phyloP scores from a whole-genome alignment of 2,888 invertebrate species.

The Eilema sororculum region DNA sequence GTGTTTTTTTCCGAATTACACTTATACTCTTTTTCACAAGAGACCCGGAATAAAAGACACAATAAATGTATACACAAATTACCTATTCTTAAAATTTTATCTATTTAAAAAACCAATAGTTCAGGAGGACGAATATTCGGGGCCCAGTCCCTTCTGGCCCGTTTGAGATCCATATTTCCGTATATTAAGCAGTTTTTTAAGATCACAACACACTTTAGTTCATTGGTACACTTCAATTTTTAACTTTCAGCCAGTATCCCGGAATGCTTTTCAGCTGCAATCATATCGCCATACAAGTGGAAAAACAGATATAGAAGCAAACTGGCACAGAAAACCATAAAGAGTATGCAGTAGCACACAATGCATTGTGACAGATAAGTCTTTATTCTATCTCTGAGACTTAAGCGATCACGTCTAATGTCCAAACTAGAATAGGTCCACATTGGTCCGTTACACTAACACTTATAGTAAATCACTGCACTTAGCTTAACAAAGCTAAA shows the following conservation, averaged over 20 bases:
- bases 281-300: slow-evolving; percentile 76
- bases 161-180: too few relatives aligned
- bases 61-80: too few relatives aligned
- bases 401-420: slow-evolving; percentile 66
- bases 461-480: slow-evolving; percentile 41
- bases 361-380: slow-evolving; percentile 81
- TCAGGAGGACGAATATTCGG: too few relatives aligned
- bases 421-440: slow-evolving; percentile 82
- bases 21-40: too few relatives aligned
- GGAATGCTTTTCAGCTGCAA: slow-evolving; percentile 65
- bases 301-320: slow-evolving; percentile 78
- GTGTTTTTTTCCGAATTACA: too few relatives aligned
- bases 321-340: slow-evolving; percentile 80
- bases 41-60: too few relatives aligned
- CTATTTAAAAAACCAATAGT: too few relatives aligned
- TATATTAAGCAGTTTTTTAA: too few relatives aligned
- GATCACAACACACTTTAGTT: too few relatives aligned
- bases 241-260: slow-evolving; percentile 74
- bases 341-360: slow-evolving; percentile 80
- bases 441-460: slow-evolving; percentile 57
- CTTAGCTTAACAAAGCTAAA: slow-evolving; percentile 16
- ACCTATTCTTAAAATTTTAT: too few relatives aligned
- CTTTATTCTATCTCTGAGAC: slow-evolving; percentile 72
- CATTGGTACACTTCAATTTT: slow-evolving; percentile 38
- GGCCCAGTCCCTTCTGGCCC: too few relatives aligned